Percentiles rank a stretch among this genome's conserved stretches.
phyloP scores from a whole-genome alignment of 2,113 vertebrate genomes.

The Anoura caudifer region DNA sequence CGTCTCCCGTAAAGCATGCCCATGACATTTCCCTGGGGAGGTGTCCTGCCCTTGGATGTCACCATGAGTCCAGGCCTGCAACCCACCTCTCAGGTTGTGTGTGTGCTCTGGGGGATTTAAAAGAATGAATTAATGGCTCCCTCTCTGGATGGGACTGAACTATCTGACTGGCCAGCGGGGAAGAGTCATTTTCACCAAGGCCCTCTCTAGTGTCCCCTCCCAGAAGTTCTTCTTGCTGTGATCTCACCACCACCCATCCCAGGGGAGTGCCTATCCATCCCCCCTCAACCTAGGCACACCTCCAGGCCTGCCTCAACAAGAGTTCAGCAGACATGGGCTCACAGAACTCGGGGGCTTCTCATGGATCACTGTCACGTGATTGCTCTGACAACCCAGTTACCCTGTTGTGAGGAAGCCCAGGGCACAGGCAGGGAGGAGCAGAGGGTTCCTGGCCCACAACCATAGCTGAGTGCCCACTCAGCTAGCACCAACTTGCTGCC shows the following conservation, averaged over 20 bases:
- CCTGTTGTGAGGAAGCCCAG: neutral
- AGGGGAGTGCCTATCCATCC: too few species aligned
- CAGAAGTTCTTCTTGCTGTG: neutral
- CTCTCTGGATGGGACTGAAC: neutral
- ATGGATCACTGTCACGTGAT: neutral
- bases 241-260: neutral
- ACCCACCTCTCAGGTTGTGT: too few species aligned
- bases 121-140: neutral
- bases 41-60: neutral
- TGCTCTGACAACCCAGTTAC: neutral
- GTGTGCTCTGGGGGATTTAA: neutral
- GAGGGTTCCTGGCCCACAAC: neutral
- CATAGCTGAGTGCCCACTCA: accelerated
- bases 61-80: neutral
- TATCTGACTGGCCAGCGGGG: neutral
- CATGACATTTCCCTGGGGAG: neutral
- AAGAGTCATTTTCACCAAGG: neutral
- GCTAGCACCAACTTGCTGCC: neutral
- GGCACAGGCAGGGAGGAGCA: neutral
- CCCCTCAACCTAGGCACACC: neutral
- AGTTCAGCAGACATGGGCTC: neutral
- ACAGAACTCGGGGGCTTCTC: too few species aligned
- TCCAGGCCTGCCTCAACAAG: neutral
- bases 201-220: too few species aligned
- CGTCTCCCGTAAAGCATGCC: neutral